Evolutionary conservation across 2,113 vertebrate species (phyloP), one percentile per base, ranked within the genome.

Genomic region (Calyptommatus sinebrachiatus): DNA sequence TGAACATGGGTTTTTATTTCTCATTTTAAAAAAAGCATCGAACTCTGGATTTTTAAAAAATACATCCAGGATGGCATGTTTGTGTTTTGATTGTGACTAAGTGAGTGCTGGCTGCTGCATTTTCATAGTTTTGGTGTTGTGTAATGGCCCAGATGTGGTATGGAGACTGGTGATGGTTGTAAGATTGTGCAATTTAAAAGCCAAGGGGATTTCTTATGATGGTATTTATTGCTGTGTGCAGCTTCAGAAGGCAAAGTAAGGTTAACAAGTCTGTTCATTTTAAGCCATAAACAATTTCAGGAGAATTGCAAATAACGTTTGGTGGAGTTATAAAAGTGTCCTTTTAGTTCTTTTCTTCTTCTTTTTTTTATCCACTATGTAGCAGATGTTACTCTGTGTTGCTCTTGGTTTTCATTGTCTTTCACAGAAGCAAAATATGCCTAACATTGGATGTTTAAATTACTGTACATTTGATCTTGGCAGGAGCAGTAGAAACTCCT

Each of bases 401-500:
- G 1, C 85, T 89, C 83, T 93, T 91, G 79, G 26, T 69, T 62
- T 81, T 73, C 76, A 86, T 92, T 91, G 90, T 92, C 90, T 91
- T 78, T 92, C 93, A 92, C 87, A 93, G 88, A 88, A 91, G 83
- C 71, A 80, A 71, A 80, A 89, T 73, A 91, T 95, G 94, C 85
- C 89, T 88, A 90, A 79, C 87, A 92, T 94, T 91, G 90, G 82
- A 87, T 83, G 79, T 89, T 93, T 84, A 91, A 87, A 83, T 83
- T 92, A 93, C 94, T 88, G 90, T 83, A 84, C 89, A 91, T 94
- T n/a, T 93, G 93, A 95, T 93, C 89, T 94, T 94, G 92, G 90
- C 89, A 91, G 83, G 79, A 76, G 88, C 88, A 92, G 90, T 87
- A 83, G 83, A 88, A 88, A 77, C 82, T 89, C 71, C 85, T 18